Percentiles rank a stretch among this genome's conserved stretches.
Evolutionary conservation across 2,113 vertebrate genomes (phyloP).

Genomic region (Coptodon bakossiorum): DNA sequence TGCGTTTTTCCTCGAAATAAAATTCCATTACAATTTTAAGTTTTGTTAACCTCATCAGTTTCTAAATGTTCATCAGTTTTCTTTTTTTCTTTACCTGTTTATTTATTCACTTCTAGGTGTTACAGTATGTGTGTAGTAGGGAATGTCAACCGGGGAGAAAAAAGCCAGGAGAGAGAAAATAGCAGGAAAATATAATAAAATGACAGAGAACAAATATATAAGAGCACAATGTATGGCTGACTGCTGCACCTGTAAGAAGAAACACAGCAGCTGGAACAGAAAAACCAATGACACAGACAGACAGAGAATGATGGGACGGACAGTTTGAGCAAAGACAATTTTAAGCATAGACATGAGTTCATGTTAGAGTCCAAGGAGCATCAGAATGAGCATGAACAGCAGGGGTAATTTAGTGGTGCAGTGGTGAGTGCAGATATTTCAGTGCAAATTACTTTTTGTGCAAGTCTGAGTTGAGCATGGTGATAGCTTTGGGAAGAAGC

Average conservation of each 20-base stretch:
- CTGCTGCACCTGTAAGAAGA: not conserved
- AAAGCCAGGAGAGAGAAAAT: not conserved
- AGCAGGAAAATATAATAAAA: not conserved
- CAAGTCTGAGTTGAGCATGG: not conserved
- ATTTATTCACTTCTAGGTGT: not conserved
- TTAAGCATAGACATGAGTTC: not conserved
- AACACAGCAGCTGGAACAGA: not conserved
- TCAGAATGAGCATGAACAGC: not conserved
- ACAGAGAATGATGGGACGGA: not conserved
- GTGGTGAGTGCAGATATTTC: not conserved
- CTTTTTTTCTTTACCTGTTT: not conserved
- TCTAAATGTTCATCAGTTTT: not conserved
- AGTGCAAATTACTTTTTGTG: not conserved
- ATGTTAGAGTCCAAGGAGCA: not conserved
- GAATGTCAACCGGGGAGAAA: not conserved
- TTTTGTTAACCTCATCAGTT: not conserved
- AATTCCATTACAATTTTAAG: not conserved
- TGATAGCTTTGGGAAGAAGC: not conserved
- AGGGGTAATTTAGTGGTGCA: not conserved
- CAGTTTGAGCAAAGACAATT: not conserved
- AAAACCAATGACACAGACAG: accelerated
- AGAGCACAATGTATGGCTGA: not conserved
- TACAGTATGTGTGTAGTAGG: not conserved
- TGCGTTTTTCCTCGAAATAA: accelerated
- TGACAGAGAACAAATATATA: not conserved